A percentile compares a stretch with the other conserved stretches of the same genome.
These are phyloP conservation scores for Drosophila neotestacea DNA, from an alignment of 2,888 invertebrate genomes.

Conservation along the genomic window DNA sequence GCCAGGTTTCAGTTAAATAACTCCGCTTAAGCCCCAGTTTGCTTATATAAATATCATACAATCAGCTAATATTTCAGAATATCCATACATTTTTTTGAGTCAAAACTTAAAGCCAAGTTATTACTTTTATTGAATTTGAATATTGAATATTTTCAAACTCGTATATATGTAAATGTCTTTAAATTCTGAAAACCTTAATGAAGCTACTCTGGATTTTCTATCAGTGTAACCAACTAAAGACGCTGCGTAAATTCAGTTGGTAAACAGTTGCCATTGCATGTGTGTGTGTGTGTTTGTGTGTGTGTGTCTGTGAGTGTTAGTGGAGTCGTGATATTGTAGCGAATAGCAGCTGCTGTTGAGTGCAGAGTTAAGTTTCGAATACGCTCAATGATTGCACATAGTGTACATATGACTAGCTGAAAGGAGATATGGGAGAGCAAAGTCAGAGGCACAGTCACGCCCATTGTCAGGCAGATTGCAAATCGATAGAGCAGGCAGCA, in stretches of 20 bases:
- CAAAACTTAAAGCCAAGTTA: too few species aligned
- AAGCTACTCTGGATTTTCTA: constrained; percentile 1
- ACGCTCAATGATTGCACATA: constrained; percentile 36
- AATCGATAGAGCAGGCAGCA: constrained; percentile 42
- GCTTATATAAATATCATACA: too few species aligned
- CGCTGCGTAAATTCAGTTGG: constrained; percentile 3
- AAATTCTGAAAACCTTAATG: not conserved
- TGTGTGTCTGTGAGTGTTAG: constrained; percentile 5
- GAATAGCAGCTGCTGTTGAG: constrained; percentile 36
- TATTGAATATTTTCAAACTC: too few species aligned
- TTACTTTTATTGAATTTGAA: too few species aligned
- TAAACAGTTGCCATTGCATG: constrained; percentile 22
- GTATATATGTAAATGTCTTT: too few species aligned
- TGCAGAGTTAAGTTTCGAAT: constrained; percentile 44
- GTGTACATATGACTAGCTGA: not conserved
- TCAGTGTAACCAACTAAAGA: constrained; percentile 18
- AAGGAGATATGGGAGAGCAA: not conserved
- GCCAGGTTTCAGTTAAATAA: too few species aligned
- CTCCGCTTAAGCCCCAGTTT: too few species aligned
- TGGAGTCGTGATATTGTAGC: constrained; percentile 20
- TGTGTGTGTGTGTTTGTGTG: constrained; percentile 3
- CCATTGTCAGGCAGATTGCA: constrained; percentile 32
- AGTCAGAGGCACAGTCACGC: constrained; percentile 12
- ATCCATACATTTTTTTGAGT: too few species aligned
- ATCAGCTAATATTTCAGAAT: too few species aligned